A percentile compares a stretch with the other conserved stretches of the same genome.
Evolutionary conservation across 2,888 invertebrate species (phyloP).

Genomic region (Hirudinaria manillensis): DNA sequence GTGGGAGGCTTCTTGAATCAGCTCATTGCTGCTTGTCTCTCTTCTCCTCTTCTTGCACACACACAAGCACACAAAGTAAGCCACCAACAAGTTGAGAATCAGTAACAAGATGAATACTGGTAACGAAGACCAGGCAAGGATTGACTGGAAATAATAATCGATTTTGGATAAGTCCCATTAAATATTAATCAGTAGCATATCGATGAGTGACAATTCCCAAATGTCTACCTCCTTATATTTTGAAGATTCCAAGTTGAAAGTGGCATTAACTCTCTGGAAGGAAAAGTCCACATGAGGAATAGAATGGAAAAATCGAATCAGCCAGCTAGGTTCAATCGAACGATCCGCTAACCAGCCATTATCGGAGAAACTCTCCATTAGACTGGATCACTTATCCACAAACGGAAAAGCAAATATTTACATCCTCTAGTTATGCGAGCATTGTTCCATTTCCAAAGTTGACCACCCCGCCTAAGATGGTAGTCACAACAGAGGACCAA

Average conservation of each 20-base stretch:
- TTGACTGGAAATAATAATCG: neutral
- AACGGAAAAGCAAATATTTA: too few species aligned
- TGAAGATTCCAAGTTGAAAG: conserved; percentile 81
- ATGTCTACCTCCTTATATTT: conserved; percentile 74
- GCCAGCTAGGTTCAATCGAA: conserved; percentile 25
- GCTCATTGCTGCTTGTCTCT: neutral
- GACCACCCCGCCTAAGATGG: too few species aligned
- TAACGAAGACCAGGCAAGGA: conserved; percentile 23
- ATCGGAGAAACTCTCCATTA: too few species aligned
- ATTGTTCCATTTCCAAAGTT: too few species aligned
- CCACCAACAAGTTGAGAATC: conserved; percentile 22
- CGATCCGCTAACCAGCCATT: too few species aligned
- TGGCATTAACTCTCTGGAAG: conserved; percentile 79
- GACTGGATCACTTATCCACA: too few species aligned
- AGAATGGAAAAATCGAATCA: conserved; percentile 67
- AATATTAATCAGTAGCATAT: neutral
- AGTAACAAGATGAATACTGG: conserved; percentile 22
- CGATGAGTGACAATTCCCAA: neutral
- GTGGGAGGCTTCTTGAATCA: neutral
- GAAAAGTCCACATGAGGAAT: conserved; percentile 86
- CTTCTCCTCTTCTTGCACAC: conserved; percentile 24
- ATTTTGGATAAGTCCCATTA: neutral
- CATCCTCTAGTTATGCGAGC: too few species aligned
- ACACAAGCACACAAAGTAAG: conserved; percentile 21
- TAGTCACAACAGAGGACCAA: too few species aligned